Evolutionary conservation across 2,113 vertebrate species (phyloP), one percentile per base, ranked within the genome.

Genomic region (Okapia johnstoni): DNA sequence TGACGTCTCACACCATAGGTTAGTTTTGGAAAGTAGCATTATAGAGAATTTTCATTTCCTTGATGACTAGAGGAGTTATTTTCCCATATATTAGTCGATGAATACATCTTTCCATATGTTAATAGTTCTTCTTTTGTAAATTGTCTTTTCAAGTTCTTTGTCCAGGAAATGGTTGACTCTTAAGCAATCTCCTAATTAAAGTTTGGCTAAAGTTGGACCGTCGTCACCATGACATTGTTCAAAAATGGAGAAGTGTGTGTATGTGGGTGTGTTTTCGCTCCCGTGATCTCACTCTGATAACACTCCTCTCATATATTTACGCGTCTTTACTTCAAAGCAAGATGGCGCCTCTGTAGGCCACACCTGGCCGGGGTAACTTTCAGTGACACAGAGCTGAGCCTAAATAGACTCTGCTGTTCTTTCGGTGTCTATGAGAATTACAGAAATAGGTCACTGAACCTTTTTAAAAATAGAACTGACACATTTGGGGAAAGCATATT

Each of bases 381-480:
- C 1, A 2, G 88, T 61, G 58, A 88, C 70, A 33, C 77, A 28
- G 85, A 90, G 55, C 28, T 83, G 92, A 97, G 85, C 87, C 96
- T 96, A 89, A 95, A 87, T 61, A 88, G 76, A 88, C 50, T 86
- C 60, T 63, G 77, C 80, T 88, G 9, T 85, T 90, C 93, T 97
- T 79, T 96, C 93, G 16, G 88, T 86, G 81, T 94, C 88, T 85
- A 14, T 40, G 40, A 80, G n/a, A 97, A 43, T 85, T 79, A 70
- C 88, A 80, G 96, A 98, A 98, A 97, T 63, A 97, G 92, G 92
- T 85, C 88, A 93, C 85, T 58, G 63, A 95, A 97, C 88, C 94
- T 91, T 98, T 97, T 98, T 90, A 94, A 98, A 97, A 98, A 96
- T 66, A 97, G 95, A 98, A 70, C 50, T 85, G 89, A 92, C 87